Evolutionary conservation across 2,797 vertebrate genomes (phyloP).

Genomic region (Pipistrellus nathusii): DNA sequence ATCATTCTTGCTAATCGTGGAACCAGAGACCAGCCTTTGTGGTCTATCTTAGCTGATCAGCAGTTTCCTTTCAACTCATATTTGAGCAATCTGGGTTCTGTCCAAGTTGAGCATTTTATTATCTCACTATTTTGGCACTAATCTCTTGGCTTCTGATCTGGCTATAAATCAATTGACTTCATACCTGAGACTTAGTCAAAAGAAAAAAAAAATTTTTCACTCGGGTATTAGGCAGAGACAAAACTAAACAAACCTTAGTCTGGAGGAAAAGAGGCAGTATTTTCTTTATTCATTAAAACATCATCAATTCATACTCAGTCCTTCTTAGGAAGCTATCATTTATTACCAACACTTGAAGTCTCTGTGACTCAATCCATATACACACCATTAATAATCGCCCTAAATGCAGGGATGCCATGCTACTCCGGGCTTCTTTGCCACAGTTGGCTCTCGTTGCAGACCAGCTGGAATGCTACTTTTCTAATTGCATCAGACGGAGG

Average conservation of each 20-base stretch:
- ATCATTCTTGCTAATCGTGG: background rate
- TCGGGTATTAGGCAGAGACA: slow-evolving; percentile 27
- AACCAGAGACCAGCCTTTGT: background rate
- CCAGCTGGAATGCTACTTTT: background rate
- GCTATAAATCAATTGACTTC: slow-evolving; percentile 60
- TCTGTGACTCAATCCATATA: background rate
- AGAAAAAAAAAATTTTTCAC: background rate
- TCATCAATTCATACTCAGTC: slow-evolving; percentile 42
- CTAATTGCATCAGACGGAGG: background rate
- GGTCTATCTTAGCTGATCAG: slow-evolving; percentile 37
- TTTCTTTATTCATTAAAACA: slow-evolving; percentile 65
- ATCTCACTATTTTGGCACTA: slow-evolving; percentile 58
- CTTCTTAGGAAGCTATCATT: slow-evolving; percentile 17
- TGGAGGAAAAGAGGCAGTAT: slow-evolving; percentile 31
- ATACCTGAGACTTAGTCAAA: slow-evolving; percentile 36
- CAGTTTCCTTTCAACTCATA: slow-evolving; percentile 34
- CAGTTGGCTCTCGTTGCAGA: background rate
- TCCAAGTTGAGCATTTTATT: slow-evolving; percentile 60
- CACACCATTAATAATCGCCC: slow-evolving; percentile 29
- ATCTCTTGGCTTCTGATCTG: slow-evolving; percentile 53
- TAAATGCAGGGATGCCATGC: background rate
- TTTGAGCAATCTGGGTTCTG: slow-evolving; percentile 7
- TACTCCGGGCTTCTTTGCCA: background rate
- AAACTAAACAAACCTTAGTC: slow-evolving; percentile 58
- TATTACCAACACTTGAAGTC: background rate